Evolutionary conservation across 2,797 vertebrate species (phyloP), one percentile per base, ranked within the genome.

Genomic region (Lates japonicus): DNA sequence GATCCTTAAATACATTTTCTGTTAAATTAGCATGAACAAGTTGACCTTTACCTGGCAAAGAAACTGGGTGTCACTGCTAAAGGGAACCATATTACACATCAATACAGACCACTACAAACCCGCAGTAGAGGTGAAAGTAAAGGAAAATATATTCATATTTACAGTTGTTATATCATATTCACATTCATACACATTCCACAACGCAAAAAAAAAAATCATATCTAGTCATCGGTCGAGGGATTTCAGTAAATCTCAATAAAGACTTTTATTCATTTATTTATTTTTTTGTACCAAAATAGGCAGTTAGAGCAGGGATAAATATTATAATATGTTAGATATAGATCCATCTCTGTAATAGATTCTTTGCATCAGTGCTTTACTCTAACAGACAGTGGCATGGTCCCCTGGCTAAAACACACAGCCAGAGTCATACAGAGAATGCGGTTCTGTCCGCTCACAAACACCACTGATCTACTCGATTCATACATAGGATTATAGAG

Each of bases 251-350:
- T 96, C 95, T 98, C 95, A 95, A 97, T 96, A 96, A 96, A 96
- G 95, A 96, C 95, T 93, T 96, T 96, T 96, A 96, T 91, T 90
- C 74, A 69, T 86, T 85, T 96, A 58, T 70, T 70, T 61, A 52
- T 70, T 78, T 97, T 97, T 97, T 92, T 86, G 97, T 98, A 99
- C 97, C 97, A 99, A 99, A 99, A 99, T 99, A 99, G 97, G 97
- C 98, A 98, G 97, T 98, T 94, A 97, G 97, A 95, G 95, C 95
- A 97, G 97, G 97, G 97, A 98, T 98, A 97, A 97, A 98, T 98
- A 97, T 92, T 88, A 93, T 86, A 90, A 91, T 94, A 96, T 95
- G 96, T 97, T 97, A 97, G 97, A 97, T 92, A 93, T 93, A 93
- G 86, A 91, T 90, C 86, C 88, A 97, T 98, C 95, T 97, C 94